Evolutionary conservation across 2,797 vertebrate genomes (phyloP).

Genomic region (Gobionotothen gibberifrons): DNA sequence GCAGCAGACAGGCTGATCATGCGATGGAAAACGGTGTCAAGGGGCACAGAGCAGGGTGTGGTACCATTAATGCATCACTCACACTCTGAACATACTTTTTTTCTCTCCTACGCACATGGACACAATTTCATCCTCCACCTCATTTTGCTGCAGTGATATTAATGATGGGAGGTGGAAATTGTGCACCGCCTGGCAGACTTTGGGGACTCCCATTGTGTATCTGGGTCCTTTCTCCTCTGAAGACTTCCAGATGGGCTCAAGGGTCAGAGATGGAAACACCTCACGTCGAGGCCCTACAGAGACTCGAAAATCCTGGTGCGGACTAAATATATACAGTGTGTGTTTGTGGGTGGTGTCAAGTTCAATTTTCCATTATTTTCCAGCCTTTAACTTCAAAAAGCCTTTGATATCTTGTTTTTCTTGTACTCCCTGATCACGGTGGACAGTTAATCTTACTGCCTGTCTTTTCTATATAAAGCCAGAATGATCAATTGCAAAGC

Average conservation of each 20-base stretch:
- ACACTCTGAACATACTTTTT: conserved; percentile 9
- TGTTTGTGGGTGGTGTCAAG: conserved; percentile 24
- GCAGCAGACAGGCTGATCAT: conserved; percentile 43
- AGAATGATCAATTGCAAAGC: conserved; percentile 64
- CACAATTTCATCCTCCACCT: conserved; percentile 46
- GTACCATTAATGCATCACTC: conserved; percentile 31
- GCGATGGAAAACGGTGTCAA: conserved; percentile 58
- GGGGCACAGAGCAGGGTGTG: conserved; percentile 50
- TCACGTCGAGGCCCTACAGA: conserved; percentile 43
- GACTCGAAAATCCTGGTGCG: conserved; percentile 39
- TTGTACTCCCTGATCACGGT: conserved; percentile 54
- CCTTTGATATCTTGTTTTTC: conserved; percentile 67
- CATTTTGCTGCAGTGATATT: conserved; percentile 47
- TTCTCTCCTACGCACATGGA: conserved; percentile 38
- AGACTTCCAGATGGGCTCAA: conserved; percentile 75
- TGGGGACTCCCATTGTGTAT: conserved; percentile 51
- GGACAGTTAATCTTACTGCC: conserved; percentile 58
- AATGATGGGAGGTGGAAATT: conserved; percentile 56
- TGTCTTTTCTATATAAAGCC: conserved; percentile 50
- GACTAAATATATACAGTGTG: conserved; percentile 52
- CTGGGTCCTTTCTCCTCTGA: conserved; percentile 60
- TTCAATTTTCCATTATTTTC: conserved; percentile 51
- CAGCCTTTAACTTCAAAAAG: conserved; percentile 63
- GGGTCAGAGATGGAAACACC: conserved; percentile 61
- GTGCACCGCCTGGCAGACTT: conserved; percentile 50